Conservation (phyloP, 2,888 invertebrate species). For the Pogonocherus hispidulus region DNA sequence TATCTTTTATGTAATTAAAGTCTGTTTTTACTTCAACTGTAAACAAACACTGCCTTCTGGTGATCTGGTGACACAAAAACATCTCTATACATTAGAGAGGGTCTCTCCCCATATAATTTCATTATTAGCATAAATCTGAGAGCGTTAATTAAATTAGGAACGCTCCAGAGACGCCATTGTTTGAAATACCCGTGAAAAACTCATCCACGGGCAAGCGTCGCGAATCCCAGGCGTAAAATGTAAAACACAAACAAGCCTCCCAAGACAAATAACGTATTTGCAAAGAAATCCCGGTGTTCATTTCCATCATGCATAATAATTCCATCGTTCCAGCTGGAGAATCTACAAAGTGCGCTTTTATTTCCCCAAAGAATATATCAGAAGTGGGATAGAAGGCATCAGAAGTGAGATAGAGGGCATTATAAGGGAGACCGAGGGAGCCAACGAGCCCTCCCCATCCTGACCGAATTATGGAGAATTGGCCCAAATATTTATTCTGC, state of each 20-base stretch:
- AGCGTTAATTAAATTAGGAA: conserved; percentile 12
- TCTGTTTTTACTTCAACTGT: too few species aligned
- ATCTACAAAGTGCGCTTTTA: conserved; percentile 13
- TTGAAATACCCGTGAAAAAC: background rate
- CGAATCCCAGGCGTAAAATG: background rate
- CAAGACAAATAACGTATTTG: conserved; percentile 7
- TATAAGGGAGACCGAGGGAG: background rate
- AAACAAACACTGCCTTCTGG: too few species aligned
- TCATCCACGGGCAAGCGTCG: background rate
- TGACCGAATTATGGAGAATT: conserved; percentile 11
- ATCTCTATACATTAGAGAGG: too few species aligned
- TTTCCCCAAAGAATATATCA: conserved; percentile 21
- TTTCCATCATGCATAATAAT: conserved; percentile 25
- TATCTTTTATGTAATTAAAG: too few species aligned
- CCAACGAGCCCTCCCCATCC: background rate
- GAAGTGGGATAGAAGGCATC: background rate
- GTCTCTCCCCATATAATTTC: too few species aligned
- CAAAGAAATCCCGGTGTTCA: conserved; percentile 12
- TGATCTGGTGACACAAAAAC: too few species aligned
- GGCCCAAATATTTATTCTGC: conserved; percentile 7
- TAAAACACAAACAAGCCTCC: conserved; percentile 17
- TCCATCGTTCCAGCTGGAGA: background rate
- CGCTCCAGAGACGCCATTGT: background rate
- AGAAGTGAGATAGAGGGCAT: background rate
- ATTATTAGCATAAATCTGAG: background rate